Percentiles rank a stretch among this genome's conserved stretches.
Evolutionary conservation across 2,888 invertebrate genomes (phyloP).

Genomic region (Drosophila mayaguana): DNA sequence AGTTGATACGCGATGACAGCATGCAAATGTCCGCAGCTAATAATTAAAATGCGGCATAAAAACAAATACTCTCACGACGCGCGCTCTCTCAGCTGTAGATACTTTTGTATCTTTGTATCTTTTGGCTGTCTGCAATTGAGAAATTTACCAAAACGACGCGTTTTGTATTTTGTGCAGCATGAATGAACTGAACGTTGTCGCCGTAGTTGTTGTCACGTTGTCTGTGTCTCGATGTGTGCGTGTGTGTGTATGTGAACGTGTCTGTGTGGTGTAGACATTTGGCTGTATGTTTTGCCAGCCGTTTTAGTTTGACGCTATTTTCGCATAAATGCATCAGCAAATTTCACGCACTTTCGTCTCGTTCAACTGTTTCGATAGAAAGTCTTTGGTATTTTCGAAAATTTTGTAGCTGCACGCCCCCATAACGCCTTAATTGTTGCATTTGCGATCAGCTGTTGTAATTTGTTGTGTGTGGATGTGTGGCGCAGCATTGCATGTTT

Average conservation of each 20-base stretch:
- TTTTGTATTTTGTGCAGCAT: conserved; percentile 62
- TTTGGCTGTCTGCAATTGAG: conserved; percentile 59
- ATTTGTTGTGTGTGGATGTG: conserved; percentile 20
- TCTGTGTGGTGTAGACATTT: conserved; percentile 38
- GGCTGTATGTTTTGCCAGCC: conserved; percentile 68
- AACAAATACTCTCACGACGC: background rate
- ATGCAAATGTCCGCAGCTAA: conserved; percentile 29
- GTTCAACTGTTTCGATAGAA: conserved; percentile 72
- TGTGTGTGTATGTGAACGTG: background rate
- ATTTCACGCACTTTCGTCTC: conserved; percentile 63
- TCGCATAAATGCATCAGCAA: conserved; percentile 58
- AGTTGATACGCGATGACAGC: conserved; percentile 17
- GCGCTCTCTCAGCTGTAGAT: conserved; percentile 9
- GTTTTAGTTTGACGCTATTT: conserved; percentile 81
- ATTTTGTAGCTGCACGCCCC: conserved; percentile 42
- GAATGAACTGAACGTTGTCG: conserved; percentile 69
- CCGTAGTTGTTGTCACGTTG: conserved; percentile 52
- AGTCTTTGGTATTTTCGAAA: conserved; percentile 61
- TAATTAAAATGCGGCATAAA: conserved; percentile 34
- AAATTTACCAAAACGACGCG: conserved; percentile 53
- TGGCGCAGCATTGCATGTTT: conserved; percentile 32
- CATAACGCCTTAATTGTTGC: conserved; percentile 47
- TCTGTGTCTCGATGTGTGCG: conserved; percentile 7
- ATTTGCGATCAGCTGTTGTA: conserved; percentile 66
- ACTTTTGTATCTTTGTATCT: conserved; percentile 50